Conservation (phyloP, 2,797 vertebrate species). For the Mormyrops boulengeri region DNA sequence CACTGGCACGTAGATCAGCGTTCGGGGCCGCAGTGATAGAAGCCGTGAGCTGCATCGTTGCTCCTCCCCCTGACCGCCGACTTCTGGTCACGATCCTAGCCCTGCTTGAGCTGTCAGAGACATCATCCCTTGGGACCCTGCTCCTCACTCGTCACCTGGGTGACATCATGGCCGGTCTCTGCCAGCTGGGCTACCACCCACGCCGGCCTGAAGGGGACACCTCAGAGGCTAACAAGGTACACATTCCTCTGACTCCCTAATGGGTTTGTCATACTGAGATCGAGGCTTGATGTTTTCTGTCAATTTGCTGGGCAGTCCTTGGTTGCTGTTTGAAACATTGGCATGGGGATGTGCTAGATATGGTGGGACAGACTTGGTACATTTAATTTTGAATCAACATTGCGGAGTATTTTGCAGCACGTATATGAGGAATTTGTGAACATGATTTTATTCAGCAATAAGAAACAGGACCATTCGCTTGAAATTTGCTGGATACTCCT, state of each 20-base stretch:
- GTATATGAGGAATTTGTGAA: not conserved
- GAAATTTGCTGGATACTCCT: not conserved
- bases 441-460: not conserved
- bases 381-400: not conserved
- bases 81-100: constrained; percentile 54
- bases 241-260: not conserved
- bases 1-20: constrained; percentile 62
- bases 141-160: constrained; percentile 77
- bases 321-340: not conserved
- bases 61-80: constrained; percentile 36
- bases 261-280: too few relatives aligned
- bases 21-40: constrained; percentile 67
- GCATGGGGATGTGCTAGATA: not conserved
- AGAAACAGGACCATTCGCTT: not conserved
- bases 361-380: not conserved
- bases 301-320: not conserved
- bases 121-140: constrained; percentile 63
- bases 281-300: not conserved
- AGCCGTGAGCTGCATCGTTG: constrained; percentile 30
- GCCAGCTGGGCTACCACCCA: constrained; percentile 77
- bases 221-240: constrained; percentile 46
- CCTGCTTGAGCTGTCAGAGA: constrained; percentile 59
- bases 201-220: constrained; percentile 35
- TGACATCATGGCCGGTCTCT: constrained; percentile 76
- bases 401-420: not conserved